Base-by-base conservation (phyloP, 2,888 invertebrate species). In the Agonum fuliginosum region DNA sequence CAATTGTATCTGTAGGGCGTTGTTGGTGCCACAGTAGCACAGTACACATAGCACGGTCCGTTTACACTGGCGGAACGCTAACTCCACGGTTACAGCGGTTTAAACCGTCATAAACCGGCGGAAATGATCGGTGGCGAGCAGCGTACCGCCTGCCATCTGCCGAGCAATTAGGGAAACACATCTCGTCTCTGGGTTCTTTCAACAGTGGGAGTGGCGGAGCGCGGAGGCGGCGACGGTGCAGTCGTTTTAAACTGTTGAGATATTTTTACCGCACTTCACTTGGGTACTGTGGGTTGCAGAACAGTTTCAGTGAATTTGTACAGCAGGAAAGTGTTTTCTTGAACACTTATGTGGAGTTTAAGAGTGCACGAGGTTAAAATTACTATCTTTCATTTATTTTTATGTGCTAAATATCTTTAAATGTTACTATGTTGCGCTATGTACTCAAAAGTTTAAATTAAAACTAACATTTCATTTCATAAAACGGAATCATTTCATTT, bases 91-190 rank as follows among this genome's bases (percentile, higher is more conserved):
- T 43, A 74, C 75, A 67, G 20, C 51, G 37, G 48, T 65, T 75
- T 75, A 75, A 75, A 54, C 75, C 67, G 54, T 67, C 75, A 67
- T 75, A 75, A 75, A 75, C 41, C 67, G 48, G 20, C 30, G 75
- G 75, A 67, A 75, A 75, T 75, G 75, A 51, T 62, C 62, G 74
- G 74, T 74, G 41, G 73, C 74, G 43, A 43, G 27, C 65, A 19
- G 27, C 27, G 30, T 19, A 34, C 51, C 51, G 14, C 24, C 19
- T 19, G 67, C 67, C 75, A 75, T 67, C 75, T 75, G 75, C 67
- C 51, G 22, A 62, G 46, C 75, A 75, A 75, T 75, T 75, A 75
- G 67, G 67, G 37, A 75, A 75, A 74, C 74, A 67, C 67, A 67
- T 67, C 67, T 37, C 41, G 37, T 20, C 24, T 22, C 22, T 27